Percentiles rank a stretch among this genome's conserved stretches.
phyloP scores from a whole-genome alignment of 2,113 vertebrate species.

The Cricetomys ansorgei region DNA sequence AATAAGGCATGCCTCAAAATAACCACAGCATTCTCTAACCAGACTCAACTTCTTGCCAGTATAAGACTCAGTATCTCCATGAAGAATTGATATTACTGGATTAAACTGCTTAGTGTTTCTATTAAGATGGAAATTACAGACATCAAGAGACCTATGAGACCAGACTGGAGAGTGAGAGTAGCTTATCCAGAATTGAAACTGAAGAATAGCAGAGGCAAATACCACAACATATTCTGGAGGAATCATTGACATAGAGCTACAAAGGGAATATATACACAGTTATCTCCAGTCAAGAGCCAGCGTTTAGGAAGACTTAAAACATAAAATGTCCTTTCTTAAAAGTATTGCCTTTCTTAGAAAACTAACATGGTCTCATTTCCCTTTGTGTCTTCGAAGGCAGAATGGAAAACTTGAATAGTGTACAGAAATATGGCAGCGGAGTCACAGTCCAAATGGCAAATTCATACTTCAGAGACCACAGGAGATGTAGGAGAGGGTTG shows the following conservation, averaged over 20 bases:
- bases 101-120: neutral
- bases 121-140: neutral
- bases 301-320: neutral
- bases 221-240: neutral
- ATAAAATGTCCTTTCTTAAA: neutral
- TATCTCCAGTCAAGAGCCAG: neutral
- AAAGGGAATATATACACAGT: neutral
- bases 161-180: neutral
- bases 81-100: neutral
- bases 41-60: neutral
- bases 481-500: neutral
- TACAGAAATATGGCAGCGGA: neutral
- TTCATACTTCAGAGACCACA: neutral
- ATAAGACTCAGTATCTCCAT: neutral
- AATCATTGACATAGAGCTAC: neutral
- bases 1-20: neutral
- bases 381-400: neutral
- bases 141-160: neutral
- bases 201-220: neutral
- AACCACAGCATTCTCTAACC: neutral
- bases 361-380: neutral
- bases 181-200: neutral
- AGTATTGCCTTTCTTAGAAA: neutral
- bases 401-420: neutral
- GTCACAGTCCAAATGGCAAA: neutral